Conservation (phyloP, 2,888 invertebrate species). For the Pedicia rivosa region DNA sequence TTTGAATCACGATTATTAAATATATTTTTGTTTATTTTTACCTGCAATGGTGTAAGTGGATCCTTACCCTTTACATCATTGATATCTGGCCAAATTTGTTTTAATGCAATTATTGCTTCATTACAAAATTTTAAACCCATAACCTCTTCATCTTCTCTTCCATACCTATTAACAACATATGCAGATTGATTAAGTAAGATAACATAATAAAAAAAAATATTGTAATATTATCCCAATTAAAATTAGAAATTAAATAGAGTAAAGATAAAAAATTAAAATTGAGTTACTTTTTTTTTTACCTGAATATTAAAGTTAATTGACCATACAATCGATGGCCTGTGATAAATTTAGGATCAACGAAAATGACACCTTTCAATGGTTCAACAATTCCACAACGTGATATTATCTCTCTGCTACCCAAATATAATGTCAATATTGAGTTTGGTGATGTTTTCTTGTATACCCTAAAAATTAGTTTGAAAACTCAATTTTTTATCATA, state of each 20-base stretch:
- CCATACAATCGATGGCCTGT: constrained; percentile 55
- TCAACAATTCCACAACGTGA: constrained; percentile 56
- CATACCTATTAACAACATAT: constrained; percentile 47
- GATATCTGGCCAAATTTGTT: constrained; percentile 66
- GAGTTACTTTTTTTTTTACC: constrained; percentile 35
- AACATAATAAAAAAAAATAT: background rate
- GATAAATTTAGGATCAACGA: constrained; percentile 58
- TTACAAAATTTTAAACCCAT: constrained; percentile 94
- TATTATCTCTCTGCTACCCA: constrained; percentile 59
- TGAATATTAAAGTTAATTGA: constrained; percentile 75
- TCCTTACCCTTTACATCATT: no score
- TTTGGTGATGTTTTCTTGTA: constrained; percentile 75
- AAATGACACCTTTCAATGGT: constrained; percentile 70
- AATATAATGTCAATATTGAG: constrained; percentile 61
- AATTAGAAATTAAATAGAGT: background rate
- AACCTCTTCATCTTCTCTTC: constrained; percentile 89
- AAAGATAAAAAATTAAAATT: constrained; percentile 6
- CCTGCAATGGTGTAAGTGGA: no score
- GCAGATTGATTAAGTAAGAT: background rate
- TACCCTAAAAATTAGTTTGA: no score
- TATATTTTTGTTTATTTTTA: no score
- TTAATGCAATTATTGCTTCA: constrained; percentile 79
- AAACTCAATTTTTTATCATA: no score
- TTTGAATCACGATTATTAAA: no score
- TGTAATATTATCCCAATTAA: background rate